phyloP scores from a whole-genome alignment of 2,113 vertebrate genomes.

The Pseudorhombus dupliciocellatus region DNA sequence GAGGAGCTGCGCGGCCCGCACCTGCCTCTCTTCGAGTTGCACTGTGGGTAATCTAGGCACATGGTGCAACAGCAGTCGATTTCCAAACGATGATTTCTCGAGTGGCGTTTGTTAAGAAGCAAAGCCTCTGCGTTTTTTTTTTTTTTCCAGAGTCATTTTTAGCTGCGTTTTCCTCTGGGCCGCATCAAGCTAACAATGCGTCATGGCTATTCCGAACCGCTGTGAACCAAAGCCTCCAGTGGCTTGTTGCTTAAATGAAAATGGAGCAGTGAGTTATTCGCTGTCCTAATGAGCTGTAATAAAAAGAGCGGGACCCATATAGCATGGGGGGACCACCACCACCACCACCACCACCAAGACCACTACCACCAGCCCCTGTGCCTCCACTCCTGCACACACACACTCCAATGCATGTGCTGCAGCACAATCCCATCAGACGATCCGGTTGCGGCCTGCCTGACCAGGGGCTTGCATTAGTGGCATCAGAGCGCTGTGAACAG shows the following conservation, averaged over 20 bases:
- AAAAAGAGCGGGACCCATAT: conserved; percentile 78
- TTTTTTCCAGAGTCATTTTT: conserved; percentile 16
- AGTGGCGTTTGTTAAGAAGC: conserved; percentile 26
- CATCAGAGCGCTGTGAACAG: conserved; percentile 78
- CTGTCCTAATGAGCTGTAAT: conserved; percentile 88
- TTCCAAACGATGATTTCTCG: conserved; percentile 7
- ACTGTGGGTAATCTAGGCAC: not conserved
- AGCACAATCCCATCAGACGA: conserved; percentile 82
- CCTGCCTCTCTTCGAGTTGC: not conserved
- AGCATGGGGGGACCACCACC: conserved; percentile 64
- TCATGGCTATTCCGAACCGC: conserved; percentile 48
- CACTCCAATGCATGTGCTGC: conserved; percentile 81
- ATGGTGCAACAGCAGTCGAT: not conserved
- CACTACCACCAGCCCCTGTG: conserved; percentile 9
- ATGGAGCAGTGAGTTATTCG: conserved; percentile 76
- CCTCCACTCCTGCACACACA: conserved; percentile 24
- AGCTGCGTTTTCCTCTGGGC: not conserved
- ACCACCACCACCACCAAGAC: conserved; percentile 13
- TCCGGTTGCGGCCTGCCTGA: conserved; percentile 86
- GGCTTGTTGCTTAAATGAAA: conserved; percentile 78
- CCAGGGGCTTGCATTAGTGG: conserved; percentile 81
- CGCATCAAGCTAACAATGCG: conserved; percentile 4
- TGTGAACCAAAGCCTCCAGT: conserved; percentile 43
- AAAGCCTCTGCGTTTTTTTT: conserved; percentile 5
- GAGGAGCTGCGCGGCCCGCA: too few species aligned